Evolutionary conservation across 2,797 vertebrate species (phyloP).

Genomic region (Heterohyrax brucei): DNA sequence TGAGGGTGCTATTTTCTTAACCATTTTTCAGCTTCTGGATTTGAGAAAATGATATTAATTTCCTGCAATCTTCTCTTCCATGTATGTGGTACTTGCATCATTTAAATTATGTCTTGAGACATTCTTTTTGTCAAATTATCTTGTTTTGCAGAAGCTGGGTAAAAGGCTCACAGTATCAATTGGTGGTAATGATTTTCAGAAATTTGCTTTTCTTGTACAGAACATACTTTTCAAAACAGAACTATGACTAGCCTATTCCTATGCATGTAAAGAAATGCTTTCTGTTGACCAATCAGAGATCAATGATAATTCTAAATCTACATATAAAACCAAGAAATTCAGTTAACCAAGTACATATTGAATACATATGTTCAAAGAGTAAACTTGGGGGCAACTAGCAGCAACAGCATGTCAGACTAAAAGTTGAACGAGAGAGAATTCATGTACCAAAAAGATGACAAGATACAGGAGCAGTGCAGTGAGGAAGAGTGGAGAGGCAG

Average conservation of each 20-base stretch:
- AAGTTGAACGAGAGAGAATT: background rate
- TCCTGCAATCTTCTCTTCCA: slow-evolving; percentile 30
- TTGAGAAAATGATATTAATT: slow-evolving; percentile 66
- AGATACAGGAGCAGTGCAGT: background rate
- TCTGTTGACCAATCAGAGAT: background rate
- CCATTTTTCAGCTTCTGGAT: slow-evolving; percentile 39
- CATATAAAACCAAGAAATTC: background rate
- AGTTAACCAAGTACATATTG: background rate
- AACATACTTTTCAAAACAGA: slow-evolving; percentile 1
- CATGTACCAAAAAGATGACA: background rate
- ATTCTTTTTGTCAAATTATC: slow-evolving; percentile 34
- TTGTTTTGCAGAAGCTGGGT: slow-evolving; percentile 3
- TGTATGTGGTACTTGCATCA: slow-evolving; percentile 37
- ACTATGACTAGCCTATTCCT: background rate
- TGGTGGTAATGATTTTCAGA: background rate
- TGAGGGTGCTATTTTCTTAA: slow-evolving; percentile 59
- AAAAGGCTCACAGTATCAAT: background rate
- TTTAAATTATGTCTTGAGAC: slow-evolving; percentile 41
- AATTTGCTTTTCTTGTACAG: background rate
- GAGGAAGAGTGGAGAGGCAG: background rate
- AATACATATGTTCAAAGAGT: background rate
- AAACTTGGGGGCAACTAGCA: too few relatives aligned
- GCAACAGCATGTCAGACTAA: background rate
- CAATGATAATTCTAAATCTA: background rate
- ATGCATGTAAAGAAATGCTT: background rate